Conservation (phyloP, 2,113 vertebrate genomes). For the Todiramphus chloris region DNA sequence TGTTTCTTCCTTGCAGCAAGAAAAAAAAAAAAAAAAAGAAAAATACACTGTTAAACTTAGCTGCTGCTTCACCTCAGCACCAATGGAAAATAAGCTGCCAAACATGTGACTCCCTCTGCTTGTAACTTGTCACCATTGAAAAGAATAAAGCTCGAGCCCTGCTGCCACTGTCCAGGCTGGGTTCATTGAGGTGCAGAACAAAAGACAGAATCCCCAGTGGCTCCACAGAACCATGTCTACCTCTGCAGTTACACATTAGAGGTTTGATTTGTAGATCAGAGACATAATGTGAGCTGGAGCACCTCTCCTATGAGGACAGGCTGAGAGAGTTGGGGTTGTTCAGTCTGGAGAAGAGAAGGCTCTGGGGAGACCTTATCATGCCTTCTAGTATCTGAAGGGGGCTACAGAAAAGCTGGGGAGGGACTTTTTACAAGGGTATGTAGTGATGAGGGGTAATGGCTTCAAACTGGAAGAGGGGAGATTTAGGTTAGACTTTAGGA, state of each 20-base stretch:
- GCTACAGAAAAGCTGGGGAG: too few relatives aligned
- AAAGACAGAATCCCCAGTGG: background rate
- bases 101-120: background rate
- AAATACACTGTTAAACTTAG: background rate
- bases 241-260: background rate
- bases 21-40: background rate
- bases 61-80: background rate
- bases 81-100: background rate
- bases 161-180: background rate
- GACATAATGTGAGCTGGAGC: background rate
- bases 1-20: background rate
- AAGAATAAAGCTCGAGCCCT: background rate
- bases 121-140: background rate
- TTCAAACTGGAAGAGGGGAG: too few relatives aligned
- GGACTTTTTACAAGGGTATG: too few relatives aligned
- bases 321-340: too few relatives aligned
- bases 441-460: too few relatives aligned
- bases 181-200: background rate
- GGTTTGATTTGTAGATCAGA: background rate
- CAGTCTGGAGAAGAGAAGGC: too few relatives aligned
- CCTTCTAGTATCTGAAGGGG: too few relatives aligned
- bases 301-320: too few relatives aligned
- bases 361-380: too few relatives aligned
- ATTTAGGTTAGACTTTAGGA: too few relatives aligned
- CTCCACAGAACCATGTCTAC: fast-evolving